A percentile compares a stretch with the other conserved stretches of the same genome.
phyloP scores from a whole-genome alignment of 2,888 invertebrate species.

The Drosophila aldrichi region DNA sequence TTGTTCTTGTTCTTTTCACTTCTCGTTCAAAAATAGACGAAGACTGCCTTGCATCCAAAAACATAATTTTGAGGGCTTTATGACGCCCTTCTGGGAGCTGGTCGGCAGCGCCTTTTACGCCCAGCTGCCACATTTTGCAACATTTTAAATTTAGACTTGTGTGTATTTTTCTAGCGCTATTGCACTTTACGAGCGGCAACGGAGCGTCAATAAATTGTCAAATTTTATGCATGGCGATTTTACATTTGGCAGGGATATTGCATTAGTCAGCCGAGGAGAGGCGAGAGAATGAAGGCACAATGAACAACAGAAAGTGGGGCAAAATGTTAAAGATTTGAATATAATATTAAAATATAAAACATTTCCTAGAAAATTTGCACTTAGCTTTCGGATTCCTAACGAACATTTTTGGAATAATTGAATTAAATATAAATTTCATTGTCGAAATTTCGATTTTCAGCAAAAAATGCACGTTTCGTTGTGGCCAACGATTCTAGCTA shows the following conservation, averaged over 20 bases:
- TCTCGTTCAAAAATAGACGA: slow-evolving; percentile 28
- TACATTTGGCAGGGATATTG: slow-evolving; percentile 44
- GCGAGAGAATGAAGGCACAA: not conserved
- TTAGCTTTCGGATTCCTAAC: not conserved
- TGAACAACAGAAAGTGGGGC: not conserved
- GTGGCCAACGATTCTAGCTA: not conserved
- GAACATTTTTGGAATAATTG: not conserved
- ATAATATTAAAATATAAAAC: not conserved
- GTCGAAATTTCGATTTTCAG: not conserved
- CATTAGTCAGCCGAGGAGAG: slow-evolving; percentile 30
- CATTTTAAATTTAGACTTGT: slow-evolving; percentile 67
- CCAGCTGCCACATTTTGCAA: slow-evolving; percentile 57
- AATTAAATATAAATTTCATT: not conserved
- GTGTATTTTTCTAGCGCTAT: slow-evolving; percentile 42
- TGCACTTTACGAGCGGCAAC: slow-evolving; percentile 59
- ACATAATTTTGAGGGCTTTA: slow-evolving; percentile 58
- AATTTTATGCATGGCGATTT: slow-evolving; percentile 74
- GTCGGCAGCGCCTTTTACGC: slow-evolving; percentile 25
- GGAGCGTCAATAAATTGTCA: slow-evolving; percentile 82
- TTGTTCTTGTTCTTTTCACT: slow-evolving; percentile 9
- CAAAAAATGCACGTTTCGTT: slow-evolving; percentile 7
- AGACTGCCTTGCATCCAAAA: slow-evolving; percentile 15
- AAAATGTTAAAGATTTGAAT: not conserved
- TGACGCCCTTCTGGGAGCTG: slow-evolving; percentile 43
- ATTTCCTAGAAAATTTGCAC: not conserved